Evolutionary conservation across 2,797 vertebrate species (phyloP), one percentile per base, ranked within the genome.

Genomic region (Rhinella marina): DNA sequence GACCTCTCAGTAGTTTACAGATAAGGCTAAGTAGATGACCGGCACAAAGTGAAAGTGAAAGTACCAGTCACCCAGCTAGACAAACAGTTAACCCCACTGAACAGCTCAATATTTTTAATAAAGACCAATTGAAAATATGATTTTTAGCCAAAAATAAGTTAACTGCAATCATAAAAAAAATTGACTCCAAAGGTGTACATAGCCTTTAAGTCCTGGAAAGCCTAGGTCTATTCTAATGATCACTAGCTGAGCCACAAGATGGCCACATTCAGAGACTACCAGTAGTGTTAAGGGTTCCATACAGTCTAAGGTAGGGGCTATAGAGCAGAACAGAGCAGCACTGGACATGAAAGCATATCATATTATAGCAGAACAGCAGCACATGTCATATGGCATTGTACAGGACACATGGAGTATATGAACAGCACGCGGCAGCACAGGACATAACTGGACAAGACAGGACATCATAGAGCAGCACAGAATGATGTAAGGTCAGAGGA

Each of bases 321-420:
- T 32, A 29, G 29, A 59, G 16, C 25, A 27, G 4, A 57, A 11
- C 7, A 12, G 56, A 56, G 52, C 52, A 16, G 50, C 76, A 17
- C n/a, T 41, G 27, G 16, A 81, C 61, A 48, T 14, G 5, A 62
- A 61, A 81, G 59, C 29, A 62, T 41, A 41, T 21, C 57, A 64
- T 48, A 48, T 41, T 32, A 41, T 1, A 75, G 19, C 29, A 84
- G 68, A 84, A 61, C 29, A 61, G 54, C 32, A 23, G 61, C 57
- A 72, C 64, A 84, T 13, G 64, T 48, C 59, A 48, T 62, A n/a
- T 80, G 27, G 66, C 82, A 32, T 54, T 11, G 17, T 32, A 27
- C n/a, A 56, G 68, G 66, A 84, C 54, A 72, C 56, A 84, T 32
- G 64, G 68, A 41, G 50, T 70, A 52, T 41, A 25, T 82, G 81